phyloP scores from a whole-genome alignment of 2,888 invertebrate species.

The Protula sp. region DNA sequence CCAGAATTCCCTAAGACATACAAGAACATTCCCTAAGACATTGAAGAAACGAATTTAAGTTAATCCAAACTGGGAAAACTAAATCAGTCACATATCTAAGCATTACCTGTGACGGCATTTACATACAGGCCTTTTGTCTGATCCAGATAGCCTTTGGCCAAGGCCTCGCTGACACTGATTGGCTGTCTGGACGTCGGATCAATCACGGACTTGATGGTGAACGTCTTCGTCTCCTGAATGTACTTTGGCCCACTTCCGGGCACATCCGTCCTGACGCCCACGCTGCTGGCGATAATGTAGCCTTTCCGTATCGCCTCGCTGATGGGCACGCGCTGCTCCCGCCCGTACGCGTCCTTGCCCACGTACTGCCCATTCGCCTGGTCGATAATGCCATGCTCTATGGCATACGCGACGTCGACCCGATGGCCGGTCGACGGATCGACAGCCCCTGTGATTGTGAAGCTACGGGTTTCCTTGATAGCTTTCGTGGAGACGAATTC shows the following conservation, averaged over 20 bases:
- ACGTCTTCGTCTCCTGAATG: slow-evolving; percentile 63
- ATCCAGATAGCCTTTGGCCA: slow-evolving; percentile 61
- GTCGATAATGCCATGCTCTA: slow-evolving; percentile 71
- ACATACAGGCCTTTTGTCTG: slow-evolving; percentile 24
- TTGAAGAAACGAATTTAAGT: too few relatives aligned
- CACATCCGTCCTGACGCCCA: slow-evolving; percentile 35
- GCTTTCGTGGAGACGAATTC: slow-evolving; percentile 2
- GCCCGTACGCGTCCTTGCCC: slow-evolving; percentile 48
- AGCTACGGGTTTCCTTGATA: slow-evolving; percentile 46
- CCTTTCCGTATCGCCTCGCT: slow-evolving; percentile 76
- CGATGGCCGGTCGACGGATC: slow-evolving; percentile 84
- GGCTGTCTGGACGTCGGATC: slow-evolving; percentile 79
- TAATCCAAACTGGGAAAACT: too few relatives aligned
- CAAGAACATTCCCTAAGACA: too few relatives aligned
- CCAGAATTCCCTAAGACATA: too few relatives aligned
- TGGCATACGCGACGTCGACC: slow-evolving; percentile 63
- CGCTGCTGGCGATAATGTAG: slow-evolving; percentile 58
- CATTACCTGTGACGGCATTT: slow-evolving; percentile 44
- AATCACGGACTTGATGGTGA: slow-evolving; percentile 69
- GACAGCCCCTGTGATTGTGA: slow-evolving; percentile 71
- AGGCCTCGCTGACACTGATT: slow-evolving; percentile 76
- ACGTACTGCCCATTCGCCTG: slow-evolving; percentile 58
- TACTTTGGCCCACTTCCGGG: slow-evolving; percentile 27
- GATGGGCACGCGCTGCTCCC: slow-evolving; percentile 71
- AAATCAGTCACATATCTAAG: too few relatives aligned